Conservation (phyloP, 2,113 vertebrate species). For the Motacilla tschutschensis region DNA sequence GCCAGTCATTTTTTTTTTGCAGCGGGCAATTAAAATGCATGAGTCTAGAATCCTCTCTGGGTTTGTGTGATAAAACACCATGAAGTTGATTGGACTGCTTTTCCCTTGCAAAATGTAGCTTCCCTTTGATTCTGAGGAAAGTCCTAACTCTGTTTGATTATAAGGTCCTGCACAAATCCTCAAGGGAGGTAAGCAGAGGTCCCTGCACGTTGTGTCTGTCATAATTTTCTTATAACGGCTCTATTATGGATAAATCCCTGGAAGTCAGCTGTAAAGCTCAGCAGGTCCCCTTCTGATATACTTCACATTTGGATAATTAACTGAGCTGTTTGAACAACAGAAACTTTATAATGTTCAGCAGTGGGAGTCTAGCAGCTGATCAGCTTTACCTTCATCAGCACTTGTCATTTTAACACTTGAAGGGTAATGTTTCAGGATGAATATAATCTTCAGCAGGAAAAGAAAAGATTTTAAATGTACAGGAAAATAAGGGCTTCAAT, state of each 20-base stretch:
- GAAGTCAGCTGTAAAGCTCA: slow-evolving; percentile 53
- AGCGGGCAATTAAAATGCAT: slow-evolving; percentile 44
- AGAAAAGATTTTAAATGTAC: slow-evolving; percentile 51
- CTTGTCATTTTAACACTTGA: slow-evolving; percentile 64
- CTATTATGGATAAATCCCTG: slow-evolving; percentile 53
- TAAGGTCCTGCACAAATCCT: slow-evolving; percentile 46
- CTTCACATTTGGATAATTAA: slow-evolving; percentile 66
- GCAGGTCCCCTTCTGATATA: slow-evolving; percentile 44
- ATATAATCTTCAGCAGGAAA: slow-evolving; percentile 48
- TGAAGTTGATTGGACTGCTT: slow-evolving; percentile 32
- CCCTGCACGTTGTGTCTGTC: slow-evolving; percentile 8
- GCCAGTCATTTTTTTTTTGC: slow-evolving; percentile 2
- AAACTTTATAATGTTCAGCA: slow-evolving; percentile 64
- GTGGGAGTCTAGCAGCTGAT: slow-evolving; percentile 53
- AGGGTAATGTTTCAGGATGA: slow-evolving; percentile 52
- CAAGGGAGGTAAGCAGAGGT: slow-evolving; percentile 48
- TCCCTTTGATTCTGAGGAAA: slow-evolving; percentile 56
- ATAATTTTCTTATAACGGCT: slow-evolving; percentile 44
- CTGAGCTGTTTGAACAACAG: slow-evolving; percentile 65
- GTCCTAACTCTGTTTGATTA: slow-evolving; percentile 43
- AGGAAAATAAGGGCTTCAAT: slow-evolving; percentile 43
- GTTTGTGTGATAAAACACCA: slow-evolving; percentile 44
- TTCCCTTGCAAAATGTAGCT: slow-evolving; percentile 21
- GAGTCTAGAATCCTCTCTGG: slow-evolving; percentile 55
- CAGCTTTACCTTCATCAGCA: slow-evolving; percentile 53